Evolutionary conservation across 2,797 vertebrate genomes (phyloP).

Genomic region (Syngnathus acus): DNA sequence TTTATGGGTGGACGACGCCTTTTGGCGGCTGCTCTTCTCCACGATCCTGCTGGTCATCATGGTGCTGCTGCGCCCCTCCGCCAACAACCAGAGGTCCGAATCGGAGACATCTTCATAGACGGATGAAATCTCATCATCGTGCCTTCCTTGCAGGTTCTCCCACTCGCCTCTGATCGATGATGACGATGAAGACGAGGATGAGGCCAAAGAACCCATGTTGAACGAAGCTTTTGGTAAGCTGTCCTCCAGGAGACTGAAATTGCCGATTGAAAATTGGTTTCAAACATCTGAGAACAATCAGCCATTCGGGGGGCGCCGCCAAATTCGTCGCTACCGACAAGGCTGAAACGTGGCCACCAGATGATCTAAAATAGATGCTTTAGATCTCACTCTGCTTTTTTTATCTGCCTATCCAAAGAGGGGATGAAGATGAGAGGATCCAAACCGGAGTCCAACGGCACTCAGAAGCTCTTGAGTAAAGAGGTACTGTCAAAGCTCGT

Average conservation of each 20-base stretch:
- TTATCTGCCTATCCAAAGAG: conserved; percentile 58
- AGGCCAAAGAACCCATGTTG: conserved; percentile 94
- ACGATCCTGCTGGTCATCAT: conserved; percentile 96
- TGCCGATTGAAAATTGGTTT: background rate
- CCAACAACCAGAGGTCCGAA: conserved; percentile 88
- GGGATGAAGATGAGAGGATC: conserved; percentile 96
- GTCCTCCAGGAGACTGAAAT: background rate
- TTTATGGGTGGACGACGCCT: conserved; percentile 93
- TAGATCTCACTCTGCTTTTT: background rate
- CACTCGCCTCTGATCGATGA: conserved; percentile 94
- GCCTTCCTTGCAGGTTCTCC: conserved; percentile 76
- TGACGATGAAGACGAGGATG: conserved; percentile 90
- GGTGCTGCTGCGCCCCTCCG: conserved; percentile 90
- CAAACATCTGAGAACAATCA: background rate
- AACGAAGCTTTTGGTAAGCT: conserved; percentile 88
- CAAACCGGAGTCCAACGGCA: conserved; percentile 85
- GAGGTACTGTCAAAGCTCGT: conserved; percentile 56
- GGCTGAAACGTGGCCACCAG: background rate
- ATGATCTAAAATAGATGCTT: background rate
- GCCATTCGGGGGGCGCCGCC: background rate
- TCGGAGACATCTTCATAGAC: background rate
- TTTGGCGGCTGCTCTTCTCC: conserved; percentile 93
- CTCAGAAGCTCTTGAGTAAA: conserved; percentile 80
- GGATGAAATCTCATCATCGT: background rate
- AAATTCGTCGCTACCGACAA: background rate